Conservation (phyloP, 2,113 vertebrate species). For the Prunella fulvescens region DNA sequence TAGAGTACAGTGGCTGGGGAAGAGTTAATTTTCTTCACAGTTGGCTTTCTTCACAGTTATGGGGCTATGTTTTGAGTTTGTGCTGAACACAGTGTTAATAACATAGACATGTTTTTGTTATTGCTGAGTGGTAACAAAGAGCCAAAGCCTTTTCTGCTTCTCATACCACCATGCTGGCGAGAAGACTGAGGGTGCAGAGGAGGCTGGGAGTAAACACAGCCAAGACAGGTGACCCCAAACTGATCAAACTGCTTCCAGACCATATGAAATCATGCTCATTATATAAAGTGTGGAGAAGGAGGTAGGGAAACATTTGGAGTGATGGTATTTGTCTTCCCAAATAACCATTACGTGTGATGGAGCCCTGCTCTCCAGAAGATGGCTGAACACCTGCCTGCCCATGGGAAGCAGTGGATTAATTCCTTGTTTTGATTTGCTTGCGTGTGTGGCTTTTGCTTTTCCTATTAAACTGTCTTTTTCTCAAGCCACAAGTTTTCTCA, state of each 20-base stretch:
- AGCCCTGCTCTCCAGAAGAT: no score
- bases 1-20: background rate
- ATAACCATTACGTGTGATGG: background rate
- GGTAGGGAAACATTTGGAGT: background rate
- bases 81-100: background rate
- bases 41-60: background rate
- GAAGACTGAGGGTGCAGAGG: background rate
- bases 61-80: background rate
- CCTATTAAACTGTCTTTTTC: background rate
- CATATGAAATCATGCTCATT: background rate
- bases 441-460: background rate
- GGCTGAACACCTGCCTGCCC: background rate
- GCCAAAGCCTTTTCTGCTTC: background rate
- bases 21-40: background rate
- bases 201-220: background rate
- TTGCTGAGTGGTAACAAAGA: background rate
- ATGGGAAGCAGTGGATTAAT: background rate
- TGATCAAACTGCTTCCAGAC: background rate
- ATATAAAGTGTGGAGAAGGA: background rate
- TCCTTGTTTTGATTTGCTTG: background rate
- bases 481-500: background rate
- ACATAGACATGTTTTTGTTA: background rate
- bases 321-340: background rate
- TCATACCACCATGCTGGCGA: accelerated
- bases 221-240: background rate